phyloP scores from a whole-genome alignment of 2,797 vertebrate genomes.

The Gambelia wislizenii region DNA sequence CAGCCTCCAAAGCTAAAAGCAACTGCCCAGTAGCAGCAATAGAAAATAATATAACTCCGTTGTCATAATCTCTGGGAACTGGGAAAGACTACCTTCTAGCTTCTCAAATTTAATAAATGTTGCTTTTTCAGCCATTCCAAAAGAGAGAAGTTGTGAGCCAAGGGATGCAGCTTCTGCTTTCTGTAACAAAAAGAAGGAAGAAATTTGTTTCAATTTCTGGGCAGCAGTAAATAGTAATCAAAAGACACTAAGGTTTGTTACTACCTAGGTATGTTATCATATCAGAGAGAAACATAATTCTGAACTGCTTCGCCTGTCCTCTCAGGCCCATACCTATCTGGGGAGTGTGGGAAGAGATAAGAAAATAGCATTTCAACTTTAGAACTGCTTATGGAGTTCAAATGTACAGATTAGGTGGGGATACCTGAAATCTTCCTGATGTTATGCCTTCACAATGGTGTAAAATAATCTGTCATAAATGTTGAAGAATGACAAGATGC shows the following conservation, averaged over 20 bases:
- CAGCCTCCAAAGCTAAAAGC: too few species aligned
- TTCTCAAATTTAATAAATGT: conserved; percentile 7
- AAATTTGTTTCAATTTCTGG: conserved; percentile 17
- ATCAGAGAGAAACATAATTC: conserved; percentile 10
- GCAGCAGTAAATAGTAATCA: not conserved
- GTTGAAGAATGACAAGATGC: not conserved
- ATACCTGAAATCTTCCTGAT: conserved; percentile 4
- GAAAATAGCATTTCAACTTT: not conserved
- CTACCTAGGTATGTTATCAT: not conserved
- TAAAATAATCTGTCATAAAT: not conserved
- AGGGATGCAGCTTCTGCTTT: conserved; percentile 10
- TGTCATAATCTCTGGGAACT: not conserved
- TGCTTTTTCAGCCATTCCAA: not conserved
- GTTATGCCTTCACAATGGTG: not conserved
- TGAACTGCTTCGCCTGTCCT: not conserved
- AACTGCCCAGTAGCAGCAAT: too few species aligned
- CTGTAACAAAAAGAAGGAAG: conserved; percentile 5
- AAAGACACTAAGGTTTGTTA: not conserved
- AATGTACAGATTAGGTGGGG: not conserved
- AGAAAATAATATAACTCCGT: rapidly evolving
- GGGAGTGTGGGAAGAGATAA: not conserved
- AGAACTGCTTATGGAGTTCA: not conserved
- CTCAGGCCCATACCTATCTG: not conserved
- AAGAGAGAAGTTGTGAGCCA: not conserved
- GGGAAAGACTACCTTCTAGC: not conserved